Evolutionary conservation across 2,888 invertebrate genomes (phyloP).

Genomic region (Colostygia pectinataria): DNA sequence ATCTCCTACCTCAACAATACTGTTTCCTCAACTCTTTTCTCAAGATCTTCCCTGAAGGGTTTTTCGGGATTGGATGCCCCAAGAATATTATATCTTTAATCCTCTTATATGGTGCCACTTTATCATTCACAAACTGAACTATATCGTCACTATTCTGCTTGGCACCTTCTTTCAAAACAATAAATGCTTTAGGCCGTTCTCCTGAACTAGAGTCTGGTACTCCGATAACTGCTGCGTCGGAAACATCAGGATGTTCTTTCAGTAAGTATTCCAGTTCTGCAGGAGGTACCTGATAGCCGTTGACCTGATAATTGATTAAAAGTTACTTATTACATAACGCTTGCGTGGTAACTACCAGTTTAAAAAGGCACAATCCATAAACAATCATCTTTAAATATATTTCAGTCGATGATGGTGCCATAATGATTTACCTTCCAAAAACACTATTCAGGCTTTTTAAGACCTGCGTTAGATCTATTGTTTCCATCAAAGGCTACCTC

Average conservation of each 20-base stretch:
- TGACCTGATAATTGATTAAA: conserved; percentile 73
- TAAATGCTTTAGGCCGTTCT: conserved; percentile 89
- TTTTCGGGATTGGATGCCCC: conserved; percentile 89
- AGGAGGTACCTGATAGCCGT: conserved; percentile 91
- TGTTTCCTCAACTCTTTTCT: conserved; percentile 80
- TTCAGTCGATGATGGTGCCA: conserved; percentile 39
- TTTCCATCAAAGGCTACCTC: conserved; percentile 44
- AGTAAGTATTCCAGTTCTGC: conserved; percentile 92
- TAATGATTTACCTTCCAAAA: conserved; percentile 39
- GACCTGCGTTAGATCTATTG: conserved; percentile 39
- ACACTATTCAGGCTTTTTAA: conserved; percentile 42
- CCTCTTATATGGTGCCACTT: conserved; percentile 90
- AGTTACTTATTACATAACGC: too few relatives aligned
- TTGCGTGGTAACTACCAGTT: too few relatives aligned
- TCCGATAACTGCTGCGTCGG: conserved; percentile 93
- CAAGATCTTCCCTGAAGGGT: conserved; percentile 90
- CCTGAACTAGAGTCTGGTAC: conserved; percentile 86
- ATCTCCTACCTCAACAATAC: conserved; percentile 22
- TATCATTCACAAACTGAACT: conserved; percentile 83
- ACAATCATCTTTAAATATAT: conserved; percentile 85
- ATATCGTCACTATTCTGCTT: conserved; percentile 81
- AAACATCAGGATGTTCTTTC: conserved; percentile 87
- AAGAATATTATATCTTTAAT: conserved; percentile 86
- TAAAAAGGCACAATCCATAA: too few relatives aligned
- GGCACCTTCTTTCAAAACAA: conserved; percentile 80